Evolutionary conservation across 2,888 invertebrate species (phyloP).

Genomic region (Tigriopus californicus): DNA sequence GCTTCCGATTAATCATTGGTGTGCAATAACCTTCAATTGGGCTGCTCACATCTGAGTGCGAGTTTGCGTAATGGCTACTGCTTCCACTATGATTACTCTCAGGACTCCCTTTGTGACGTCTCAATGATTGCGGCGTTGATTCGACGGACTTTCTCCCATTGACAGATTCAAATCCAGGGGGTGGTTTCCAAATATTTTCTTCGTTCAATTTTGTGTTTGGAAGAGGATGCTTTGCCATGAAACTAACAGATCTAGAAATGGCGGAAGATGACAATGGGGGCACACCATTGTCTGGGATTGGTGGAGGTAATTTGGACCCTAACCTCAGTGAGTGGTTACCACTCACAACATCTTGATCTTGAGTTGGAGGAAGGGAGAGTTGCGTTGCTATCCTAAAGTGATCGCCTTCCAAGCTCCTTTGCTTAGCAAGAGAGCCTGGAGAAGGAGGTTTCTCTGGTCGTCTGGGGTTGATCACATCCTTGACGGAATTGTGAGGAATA

Average conservation of each 20-base stretch:
- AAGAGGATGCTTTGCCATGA: neutral
- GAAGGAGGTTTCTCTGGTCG: too few species aligned
- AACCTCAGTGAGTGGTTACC: slow-evolving; percentile 1
- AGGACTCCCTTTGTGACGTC: slow-evolving; percentile 20
- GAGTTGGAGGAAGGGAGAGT: slow-evolving; percentile 18
- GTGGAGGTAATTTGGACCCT: too few species aligned
- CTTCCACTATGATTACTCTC: slow-evolving; percentile 4
- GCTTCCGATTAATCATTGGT: slow-evolving; percentile 23
- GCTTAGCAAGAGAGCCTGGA: slow-evolving; percentile 1
- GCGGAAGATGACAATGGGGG: neutral
- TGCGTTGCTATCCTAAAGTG: slow-evolving; percentile 16
- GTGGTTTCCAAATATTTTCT: neutral
- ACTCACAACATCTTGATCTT: slow-evolving; percentile 12
- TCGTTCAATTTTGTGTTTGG: neutral
- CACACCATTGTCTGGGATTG: too few species aligned
- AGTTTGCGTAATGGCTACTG: neutral
- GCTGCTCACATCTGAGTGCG: slow-evolving; percentile 16
- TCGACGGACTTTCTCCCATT: slow-evolving; percentile 35
- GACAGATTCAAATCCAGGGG: too few species aligned
- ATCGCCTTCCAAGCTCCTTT: slow-evolving; percentile 14
- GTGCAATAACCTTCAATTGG: slow-evolving; percentile 22
- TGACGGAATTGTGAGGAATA: neutral
- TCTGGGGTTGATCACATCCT: too few species aligned
- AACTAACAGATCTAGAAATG: slow-evolving; percentile 2
- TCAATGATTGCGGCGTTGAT: slow-evolving; percentile 37